Conservation (phyloP, 2,113 vertebrate genomes). For the Oryzias curvinotus region DNA sequence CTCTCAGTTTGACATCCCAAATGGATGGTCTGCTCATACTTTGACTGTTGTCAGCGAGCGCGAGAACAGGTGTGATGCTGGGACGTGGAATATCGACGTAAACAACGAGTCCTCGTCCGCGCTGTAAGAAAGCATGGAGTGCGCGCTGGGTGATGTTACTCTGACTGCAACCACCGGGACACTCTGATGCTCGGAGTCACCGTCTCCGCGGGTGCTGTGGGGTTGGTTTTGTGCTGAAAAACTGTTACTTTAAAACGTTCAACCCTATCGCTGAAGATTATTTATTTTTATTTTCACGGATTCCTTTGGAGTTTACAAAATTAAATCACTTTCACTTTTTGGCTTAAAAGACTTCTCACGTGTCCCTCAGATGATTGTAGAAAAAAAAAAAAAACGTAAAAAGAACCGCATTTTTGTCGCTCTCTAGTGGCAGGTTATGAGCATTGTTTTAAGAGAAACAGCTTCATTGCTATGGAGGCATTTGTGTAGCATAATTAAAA, state of each 20-base stretch:
- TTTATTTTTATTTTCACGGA: no score
- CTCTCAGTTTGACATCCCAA: not conserved
- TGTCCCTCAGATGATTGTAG: not conserved
- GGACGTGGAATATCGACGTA: slow-evolving; percentile 2
- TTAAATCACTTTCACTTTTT: no score
- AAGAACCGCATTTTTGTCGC: not conserved
- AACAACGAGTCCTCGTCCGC: not conserved
- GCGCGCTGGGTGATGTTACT: not conserved
- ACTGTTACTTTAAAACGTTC: no score
- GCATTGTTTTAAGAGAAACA: not conserved
- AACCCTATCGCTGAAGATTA: not conserved
- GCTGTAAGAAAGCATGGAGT: slow-evolving; percentile 18
- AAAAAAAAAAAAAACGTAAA: not conserved
- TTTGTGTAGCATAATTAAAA: no score
- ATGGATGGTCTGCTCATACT: not conserved
- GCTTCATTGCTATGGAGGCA: not conserved
- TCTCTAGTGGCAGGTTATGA: slow-evolving; percentile 11
- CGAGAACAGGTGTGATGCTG: not conserved
- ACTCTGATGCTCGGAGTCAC: not conserved
- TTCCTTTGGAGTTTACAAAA: no score
- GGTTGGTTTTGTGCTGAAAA: slow-evolving; percentile 12
- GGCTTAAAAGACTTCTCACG: not conserved
- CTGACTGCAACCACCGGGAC: not conserved
- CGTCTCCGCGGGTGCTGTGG: not conserved
- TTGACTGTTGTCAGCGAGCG: not conserved